A percentile compares a stretch with the other conserved stretches of the same genome.
These are phyloP conservation scores for Ptilorrhoa leucosticta DNA, from an alignment of 2,113 vertebrate genomes.

Conservation along the genomic window DNA sequence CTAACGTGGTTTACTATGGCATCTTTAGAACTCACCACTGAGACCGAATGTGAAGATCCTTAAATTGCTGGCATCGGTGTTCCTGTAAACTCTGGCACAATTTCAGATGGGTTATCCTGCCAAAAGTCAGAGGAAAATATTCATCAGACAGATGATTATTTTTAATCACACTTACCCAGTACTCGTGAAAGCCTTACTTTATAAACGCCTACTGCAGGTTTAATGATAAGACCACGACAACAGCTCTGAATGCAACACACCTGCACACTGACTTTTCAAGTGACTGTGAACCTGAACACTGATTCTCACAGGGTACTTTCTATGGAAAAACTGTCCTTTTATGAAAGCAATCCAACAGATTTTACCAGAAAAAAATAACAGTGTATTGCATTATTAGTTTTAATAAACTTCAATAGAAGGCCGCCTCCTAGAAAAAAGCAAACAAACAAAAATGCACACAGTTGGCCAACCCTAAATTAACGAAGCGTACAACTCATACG, in stretches of 20 bases:
- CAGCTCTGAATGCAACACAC: slow-evolving; percentile 27
- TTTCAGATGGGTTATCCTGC: slow-evolving; percentile 64
- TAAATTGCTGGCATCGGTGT: slow-evolving; percentile 61
- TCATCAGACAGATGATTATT: slow-evolving; percentile 67
- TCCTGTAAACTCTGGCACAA: slow-evolving; percentile 52
- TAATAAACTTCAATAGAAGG: slow-evolving; percentile 56
- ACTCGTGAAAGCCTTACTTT: not conserved
- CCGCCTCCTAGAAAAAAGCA: not conserved
- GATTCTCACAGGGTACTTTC: slow-evolving; percentile 40
- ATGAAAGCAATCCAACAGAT: slow-evolving; percentile 10
- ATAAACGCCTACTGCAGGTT: slow-evolving; percentile 48
- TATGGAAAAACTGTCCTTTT: slow-evolving; percentile 22
- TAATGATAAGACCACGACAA: slow-evolving; percentile 59
- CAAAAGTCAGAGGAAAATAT: slow-evolving; percentile 70
- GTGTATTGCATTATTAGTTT: slow-evolving; percentile 40
- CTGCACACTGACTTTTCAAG: not conserved
- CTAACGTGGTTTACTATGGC: not conserved
- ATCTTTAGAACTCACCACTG: slow-evolving; percentile 69
- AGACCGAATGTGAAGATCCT: slow-evolving; percentile 60
- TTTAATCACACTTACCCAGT: slow-evolving; percentile 50
- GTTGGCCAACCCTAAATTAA: slow-evolving; percentile 49
- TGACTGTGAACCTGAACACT: slow-evolving; percentile 40
- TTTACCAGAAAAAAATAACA: slow-evolving; percentile 48
- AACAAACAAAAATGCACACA: not conserved
- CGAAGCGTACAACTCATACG: not conserved